Evolutionary conservation across 2,888 invertebrate genomes (phyloP).

Genomic region (Xestia rhomboidea): DNA sequence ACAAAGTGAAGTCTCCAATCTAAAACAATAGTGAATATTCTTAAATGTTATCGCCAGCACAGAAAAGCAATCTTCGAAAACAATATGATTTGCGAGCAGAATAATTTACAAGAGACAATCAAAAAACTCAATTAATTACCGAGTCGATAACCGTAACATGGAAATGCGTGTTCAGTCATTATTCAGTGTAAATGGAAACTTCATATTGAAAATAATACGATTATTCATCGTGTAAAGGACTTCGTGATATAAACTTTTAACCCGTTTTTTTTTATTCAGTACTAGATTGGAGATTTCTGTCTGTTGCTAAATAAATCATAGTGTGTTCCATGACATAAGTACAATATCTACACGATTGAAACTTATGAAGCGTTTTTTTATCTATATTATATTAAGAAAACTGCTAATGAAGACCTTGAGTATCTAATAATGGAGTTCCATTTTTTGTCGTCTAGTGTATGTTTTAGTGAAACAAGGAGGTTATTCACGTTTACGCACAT

Average conservation of each 20-base stretch:
- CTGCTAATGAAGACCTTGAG: too few species aligned
- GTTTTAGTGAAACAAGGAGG: too few species aligned
- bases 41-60: not conserved
- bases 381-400: too few species aligned
- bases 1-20: not conserved
- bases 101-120: constrained; percentile 2
- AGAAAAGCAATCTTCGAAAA: not conserved
- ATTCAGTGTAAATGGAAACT: constrained; percentile 21
- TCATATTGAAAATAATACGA: constrained; percentile 10
- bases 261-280: not conserved
- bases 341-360: not conserved
- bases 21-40: not conserved
- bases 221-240: not conserved
- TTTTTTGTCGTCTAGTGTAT: too few species aligned
- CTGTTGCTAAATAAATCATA: not conserved
- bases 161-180: constrained; percentile 10
- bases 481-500: not conserved
- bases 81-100: not conserved
- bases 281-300: not conserved
- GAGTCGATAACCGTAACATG: constrained; percentile 5
- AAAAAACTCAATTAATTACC: constrained; percentile 19
- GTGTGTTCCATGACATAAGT: not conserved
- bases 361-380: too few species aligned
- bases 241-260: not conserved
- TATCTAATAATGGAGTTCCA: too few species aligned